A percentile compares a stretch with the other conserved stretches of the same genome.
These are phyloP conservation scores for Oreortyx pictus DNA, from an alignment of 2,797 vertebrate genomes.

Conservation along the genomic window DNA sequence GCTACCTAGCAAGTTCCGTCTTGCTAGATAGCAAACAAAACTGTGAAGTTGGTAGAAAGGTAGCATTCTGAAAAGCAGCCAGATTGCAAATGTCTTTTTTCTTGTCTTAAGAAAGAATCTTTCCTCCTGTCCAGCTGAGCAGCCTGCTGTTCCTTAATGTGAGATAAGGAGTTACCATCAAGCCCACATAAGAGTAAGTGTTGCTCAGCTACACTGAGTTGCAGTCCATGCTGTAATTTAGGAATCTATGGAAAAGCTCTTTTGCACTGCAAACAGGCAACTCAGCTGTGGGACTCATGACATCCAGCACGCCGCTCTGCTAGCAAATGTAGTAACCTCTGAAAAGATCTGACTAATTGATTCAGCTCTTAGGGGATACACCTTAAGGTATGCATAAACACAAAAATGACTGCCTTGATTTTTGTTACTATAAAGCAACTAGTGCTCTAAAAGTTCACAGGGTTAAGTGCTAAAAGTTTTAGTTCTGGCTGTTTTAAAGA, in stretches of 20 bases:
- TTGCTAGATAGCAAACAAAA: not conserved
- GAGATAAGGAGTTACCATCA: not conserved
- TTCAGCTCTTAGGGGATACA: not conserved
- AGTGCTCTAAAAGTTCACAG: not conserved
- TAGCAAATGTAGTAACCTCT: not conserved
- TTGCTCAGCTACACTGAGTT: not conserved
- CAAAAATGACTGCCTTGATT: not conserved
- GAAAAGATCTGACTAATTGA: not conserved
- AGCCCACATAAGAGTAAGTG: not conserved
- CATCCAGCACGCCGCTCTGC: not conserved
- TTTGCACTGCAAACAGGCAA: not conserved
- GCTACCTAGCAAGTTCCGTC: too few relatives aligned
- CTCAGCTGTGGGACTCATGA: not conserved
- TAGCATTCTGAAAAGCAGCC: not conserved
- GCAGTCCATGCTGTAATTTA: not conserved
- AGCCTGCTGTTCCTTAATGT: not conserved
- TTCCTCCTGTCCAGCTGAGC: not conserved
- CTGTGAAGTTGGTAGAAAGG: not conserved
- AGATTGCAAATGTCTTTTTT: not conserved
- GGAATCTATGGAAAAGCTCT: not conserved
- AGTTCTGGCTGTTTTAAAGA: not conserved
- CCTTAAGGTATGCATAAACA: not conserved
- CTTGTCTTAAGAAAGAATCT: not conserved
- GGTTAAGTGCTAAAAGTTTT: conserved; percentile 8
- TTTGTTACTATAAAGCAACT: not conserved